Evolutionary conservation across 2,888 invertebrate species (phyloP).

Genomic region (Parochlus steinenii): DNA sequence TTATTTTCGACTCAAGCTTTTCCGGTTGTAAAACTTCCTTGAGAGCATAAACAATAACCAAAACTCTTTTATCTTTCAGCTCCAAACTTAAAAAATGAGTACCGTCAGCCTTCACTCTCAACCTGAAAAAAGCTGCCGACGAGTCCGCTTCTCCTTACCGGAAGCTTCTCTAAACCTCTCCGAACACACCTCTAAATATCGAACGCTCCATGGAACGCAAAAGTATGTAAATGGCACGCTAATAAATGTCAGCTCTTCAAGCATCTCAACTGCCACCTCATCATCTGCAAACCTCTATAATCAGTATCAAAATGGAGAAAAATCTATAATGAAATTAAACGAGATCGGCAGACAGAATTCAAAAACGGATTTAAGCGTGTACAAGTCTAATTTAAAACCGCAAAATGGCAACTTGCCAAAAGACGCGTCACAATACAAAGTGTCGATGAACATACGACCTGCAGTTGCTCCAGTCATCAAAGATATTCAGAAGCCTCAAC

Average conservation of each 20-base stretch:
- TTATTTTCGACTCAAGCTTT: no score
- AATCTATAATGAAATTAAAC: no score
- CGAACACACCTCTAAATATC: background rate
- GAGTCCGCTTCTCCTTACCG: conserved; percentile 9
- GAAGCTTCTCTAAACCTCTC: conserved; percentile 9
- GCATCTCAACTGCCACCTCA: conserved; percentile 1
- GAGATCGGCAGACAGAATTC: background rate
- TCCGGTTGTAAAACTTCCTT: no score
- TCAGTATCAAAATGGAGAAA: no score
- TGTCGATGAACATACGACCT: conserved; percentile 5
- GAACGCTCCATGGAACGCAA: conserved; percentile 8
- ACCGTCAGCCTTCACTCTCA: conserved; percentile 3
- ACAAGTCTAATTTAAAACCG: conserved; percentile 4
- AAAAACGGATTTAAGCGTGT: background rate
- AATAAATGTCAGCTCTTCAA: conserved; percentile 8
- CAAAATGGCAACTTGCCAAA: background rate
- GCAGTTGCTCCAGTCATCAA: no score
- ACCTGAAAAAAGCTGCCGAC: conserved; percentile 7
- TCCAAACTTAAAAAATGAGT: no score
- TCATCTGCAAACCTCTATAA: no score
- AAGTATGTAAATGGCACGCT: conserved; percentile 10
- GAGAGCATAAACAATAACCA: no score
- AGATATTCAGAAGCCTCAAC: no score
- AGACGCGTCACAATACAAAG: conserved; percentile 9
- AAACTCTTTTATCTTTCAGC: no score